phyloP scores from a whole-genome alignment of 2,113 vertebrate species.

The human region GRCh38 chr2:29628001-29628500 shows the following conservation, averaged over 20 bases:
- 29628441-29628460: slow-evolving; percentile 45
- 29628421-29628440: slow-evolving; percentile 2
- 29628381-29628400: slow-evolving; percentile 65
- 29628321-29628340: slow-evolving; percentile 53
- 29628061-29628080: slow-evolving; percentile 62
- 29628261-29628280: slow-evolving; percentile 56
- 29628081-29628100: slow-evolving; percentile 37
- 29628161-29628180: slow-evolving; percentile 63
- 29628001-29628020: slow-evolving; percentile 61
- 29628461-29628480: slow-evolving; percentile 15
- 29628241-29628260: slow-evolving; percentile 70
- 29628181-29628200: slow-evolving; percentile 72
- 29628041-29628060: slow-evolving; percentile 66
- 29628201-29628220: slow-evolving; percentile 69
- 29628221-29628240: slow-evolving; percentile 61
- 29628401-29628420: slow-evolving; percentile 32
- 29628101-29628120: slow-evolving; percentile 56
- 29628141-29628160: slow-evolving; percentile 71
- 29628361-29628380: slow-evolving; percentile 51
- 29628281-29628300: slow-evolving; percentile 63
- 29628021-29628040: slow-evolving; percentile 60
- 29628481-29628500: slow-evolving; percentile 38
- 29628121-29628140: slow-evolving; percentile 53
- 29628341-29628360: slow-evolving; percentile 48
- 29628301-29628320: slow-evolving; percentile 53